Conservation (phyloP, 2,888 invertebrate genomes). For the Clitarchus hookeri region DNA sequence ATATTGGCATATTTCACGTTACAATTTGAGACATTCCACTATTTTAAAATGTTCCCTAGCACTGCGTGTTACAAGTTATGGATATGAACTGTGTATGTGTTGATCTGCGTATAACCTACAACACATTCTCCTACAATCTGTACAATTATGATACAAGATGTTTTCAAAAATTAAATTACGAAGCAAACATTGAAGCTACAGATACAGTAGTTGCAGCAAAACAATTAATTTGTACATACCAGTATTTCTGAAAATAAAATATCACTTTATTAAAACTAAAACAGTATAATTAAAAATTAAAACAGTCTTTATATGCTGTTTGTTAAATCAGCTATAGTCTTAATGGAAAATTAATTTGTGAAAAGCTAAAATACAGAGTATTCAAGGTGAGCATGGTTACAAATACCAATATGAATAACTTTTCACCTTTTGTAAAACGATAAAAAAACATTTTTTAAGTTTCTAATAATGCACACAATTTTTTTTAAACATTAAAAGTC, state of each 20-base stretch:
- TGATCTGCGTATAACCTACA: too few relatives aligned
- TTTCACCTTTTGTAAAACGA: not conserved
- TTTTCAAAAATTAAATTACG: too few relatives aligned
- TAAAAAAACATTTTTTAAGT: not conserved
- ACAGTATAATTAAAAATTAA: not conserved
- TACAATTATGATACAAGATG: too few relatives aligned
- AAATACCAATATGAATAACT: not conserved
- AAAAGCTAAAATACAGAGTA: not conserved
- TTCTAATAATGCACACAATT: not conserved
- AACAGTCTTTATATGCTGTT: not conserved
- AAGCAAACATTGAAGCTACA: too few relatives aligned
- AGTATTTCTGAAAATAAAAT: not conserved
- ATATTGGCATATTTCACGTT: too few relatives aligned
- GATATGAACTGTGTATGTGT: too few relatives aligned
- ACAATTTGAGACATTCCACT: too few relatives aligned
- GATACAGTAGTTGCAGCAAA: too few relatives aligned
- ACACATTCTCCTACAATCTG: too few relatives aligned
- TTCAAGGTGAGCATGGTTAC: not conserved
- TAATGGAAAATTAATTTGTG: not conserved
- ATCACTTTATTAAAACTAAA: not conserved
- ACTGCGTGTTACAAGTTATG: too few relatives aligned
- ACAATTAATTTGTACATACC: not conserved
- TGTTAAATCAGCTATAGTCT: not conserved
- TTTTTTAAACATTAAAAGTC: not conserved
- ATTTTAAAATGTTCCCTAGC: too few relatives aligned